Evolutionary conservation across 23 tunicate genomes (phyloP).

Genomic region (Ascidia mentula): DNA sequence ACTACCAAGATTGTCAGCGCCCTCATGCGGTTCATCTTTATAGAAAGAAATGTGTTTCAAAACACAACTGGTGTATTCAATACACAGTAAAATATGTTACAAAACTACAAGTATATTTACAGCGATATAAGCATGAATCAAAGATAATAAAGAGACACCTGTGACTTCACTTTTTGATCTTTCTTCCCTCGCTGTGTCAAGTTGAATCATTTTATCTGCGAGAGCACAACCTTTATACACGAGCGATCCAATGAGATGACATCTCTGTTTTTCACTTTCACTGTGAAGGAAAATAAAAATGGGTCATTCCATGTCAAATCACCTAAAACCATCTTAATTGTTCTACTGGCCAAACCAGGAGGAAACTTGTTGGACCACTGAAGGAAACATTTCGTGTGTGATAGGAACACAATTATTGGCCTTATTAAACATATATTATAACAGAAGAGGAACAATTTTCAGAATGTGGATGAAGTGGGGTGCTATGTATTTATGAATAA

Average conservation of each 20-base stretch:
- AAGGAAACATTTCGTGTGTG: too few species aligned
- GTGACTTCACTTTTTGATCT: background rate
- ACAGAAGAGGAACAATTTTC: too few species aligned
- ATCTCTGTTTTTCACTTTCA: slow-evolving; percentile 73
- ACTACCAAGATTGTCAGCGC: background rate
- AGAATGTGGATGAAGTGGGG: too few species aligned
- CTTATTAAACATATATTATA: too few species aligned
- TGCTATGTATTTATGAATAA: too few species aligned
- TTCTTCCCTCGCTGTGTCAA: background rate
- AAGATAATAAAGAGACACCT: background rate
- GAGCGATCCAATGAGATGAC: slow-evolving; percentile 46
- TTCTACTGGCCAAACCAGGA: too few species aligned
- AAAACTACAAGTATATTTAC: background rate
- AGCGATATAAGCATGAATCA: too few species aligned
- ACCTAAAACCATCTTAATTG: too few species aligned
- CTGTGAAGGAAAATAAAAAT: slow-evolving; percentile 14
- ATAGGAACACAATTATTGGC: too few species aligned
- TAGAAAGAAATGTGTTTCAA: background rate
- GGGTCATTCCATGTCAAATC: too few species aligned
- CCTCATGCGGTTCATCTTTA: background rate
- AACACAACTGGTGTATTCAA: background rate
- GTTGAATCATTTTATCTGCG: slow-evolving; percentile 53
- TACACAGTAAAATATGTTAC: too few species aligned
- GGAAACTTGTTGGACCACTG: too few species aligned
- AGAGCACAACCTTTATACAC: slow-evolving; percentile 65